Evolutionary conservation across 1,140 invertebrate genomes (phyloP).

Genomic region (Anastrepha obliqua): DNA sequence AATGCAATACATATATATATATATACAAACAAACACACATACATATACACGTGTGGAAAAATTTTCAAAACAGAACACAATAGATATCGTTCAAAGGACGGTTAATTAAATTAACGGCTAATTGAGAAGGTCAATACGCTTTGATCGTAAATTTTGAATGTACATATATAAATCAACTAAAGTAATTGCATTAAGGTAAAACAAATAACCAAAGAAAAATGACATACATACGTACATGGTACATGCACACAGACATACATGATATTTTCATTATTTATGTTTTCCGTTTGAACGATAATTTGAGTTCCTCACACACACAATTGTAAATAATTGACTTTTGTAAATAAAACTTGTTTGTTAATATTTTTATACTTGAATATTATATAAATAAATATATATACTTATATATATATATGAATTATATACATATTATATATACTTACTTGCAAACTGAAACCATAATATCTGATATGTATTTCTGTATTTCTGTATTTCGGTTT

Average conservation of each 20-base stretch:
- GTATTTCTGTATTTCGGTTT: constrained; percentile 29
- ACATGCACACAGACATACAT: neutral
- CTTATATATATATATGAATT: constrained; percentile 3
- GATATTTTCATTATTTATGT: constrained; percentile 59
- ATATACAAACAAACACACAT: neutral
- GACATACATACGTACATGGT: neutral
- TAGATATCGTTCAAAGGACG: constrained; percentile 20
- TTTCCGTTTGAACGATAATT: constrained; percentile 49
- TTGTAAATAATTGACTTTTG: constrained; percentile 72
- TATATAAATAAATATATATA: constrained; percentile 46
- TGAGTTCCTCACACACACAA: constrained; percentile 58
- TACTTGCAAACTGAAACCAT: constrained; percentile 24
- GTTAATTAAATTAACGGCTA: constrained; percentile 55
- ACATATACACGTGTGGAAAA: neutral
- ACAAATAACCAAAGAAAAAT: neutral
- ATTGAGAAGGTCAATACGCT: constrained; percentile 45
- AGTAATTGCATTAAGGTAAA: constrained; percentile 18
- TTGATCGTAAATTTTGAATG: constrained; percentile 58
- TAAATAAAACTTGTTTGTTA: constrained; percentile 63
- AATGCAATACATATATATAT: neutral
- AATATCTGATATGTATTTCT: constrained; percentile 21
- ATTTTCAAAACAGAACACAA: neutral
- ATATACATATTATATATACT: constrained; percentile 54
- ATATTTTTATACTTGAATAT: constrained; percentile 47
- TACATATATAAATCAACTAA: neutral